These are phyloP conservation scores for Exephanes ischioxanthus DNA, from an alignment of 2,888 invertebrate species.

Conservation along the genomic window DNA sequence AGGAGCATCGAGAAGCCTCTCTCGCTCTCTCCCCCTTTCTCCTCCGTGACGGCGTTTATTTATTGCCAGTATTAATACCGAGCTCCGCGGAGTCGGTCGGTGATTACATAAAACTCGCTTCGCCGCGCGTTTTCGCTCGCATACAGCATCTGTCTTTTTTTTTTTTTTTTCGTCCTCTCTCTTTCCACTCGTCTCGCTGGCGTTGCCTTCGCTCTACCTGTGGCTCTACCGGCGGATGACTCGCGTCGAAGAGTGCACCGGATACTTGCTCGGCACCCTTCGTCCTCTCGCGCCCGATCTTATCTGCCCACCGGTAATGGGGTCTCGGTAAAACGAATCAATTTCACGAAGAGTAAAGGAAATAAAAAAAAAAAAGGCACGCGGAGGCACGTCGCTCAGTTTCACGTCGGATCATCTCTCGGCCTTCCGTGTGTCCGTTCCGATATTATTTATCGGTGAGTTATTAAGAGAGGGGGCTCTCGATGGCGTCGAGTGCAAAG, in stretches of 20 bases:
- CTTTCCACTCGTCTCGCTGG: conserved; percentile 39
- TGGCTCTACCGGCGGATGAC: conserved; percentile 11
- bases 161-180: conserved; percentile 21
- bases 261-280: conserved; percentile 49
- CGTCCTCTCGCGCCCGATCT: conserved; percentile 58
- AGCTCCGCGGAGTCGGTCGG: conserved; percentile 77
- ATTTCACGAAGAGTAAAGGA: conserved; percentile 57
- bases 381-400: conserved; percentile 13
- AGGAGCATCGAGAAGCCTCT: conserved; percentile 58
- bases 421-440: conserved; percentile 8
- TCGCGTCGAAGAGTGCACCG: conserved; percentile 47
- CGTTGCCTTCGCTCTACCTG: conserved; percentile 9
- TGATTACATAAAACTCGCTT: conserved; percentile 82
- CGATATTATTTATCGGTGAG: conserved; percentile 15
- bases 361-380: conserved; percentile 1
- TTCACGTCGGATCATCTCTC: conserved; percentile 19
- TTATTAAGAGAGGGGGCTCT: conserved; percentile 2
- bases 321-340: conserved; percentile 70
- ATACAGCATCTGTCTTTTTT: conserved; percentile 63
- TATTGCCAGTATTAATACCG: conserved; percentile 82
- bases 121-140: conserved; percentile 69
- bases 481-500: not conserved
- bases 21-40: conserved; percentile 38
- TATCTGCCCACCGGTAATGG: conserved; percentile 69
- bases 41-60: conserved; percentile 78